Evolutionary conservation across 2,113 vertebrate genomes (phyloP).

Genomic region (Leiothrix lutea): DNA sequence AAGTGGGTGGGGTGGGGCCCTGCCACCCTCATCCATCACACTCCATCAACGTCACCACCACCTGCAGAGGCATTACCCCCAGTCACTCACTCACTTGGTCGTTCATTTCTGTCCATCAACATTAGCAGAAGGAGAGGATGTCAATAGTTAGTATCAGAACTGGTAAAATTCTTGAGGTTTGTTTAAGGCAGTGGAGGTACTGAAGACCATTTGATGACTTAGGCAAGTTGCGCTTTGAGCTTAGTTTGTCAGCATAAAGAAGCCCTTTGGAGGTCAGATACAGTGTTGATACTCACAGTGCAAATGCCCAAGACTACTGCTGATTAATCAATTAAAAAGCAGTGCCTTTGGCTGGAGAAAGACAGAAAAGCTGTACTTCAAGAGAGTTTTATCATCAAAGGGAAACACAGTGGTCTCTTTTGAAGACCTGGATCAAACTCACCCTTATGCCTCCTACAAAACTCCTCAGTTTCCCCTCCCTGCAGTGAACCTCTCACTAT

Average conservation of each 20-base stretch:
- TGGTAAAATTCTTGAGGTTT: background rate
- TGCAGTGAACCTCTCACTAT: background rate
- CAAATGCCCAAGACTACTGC: background rate
- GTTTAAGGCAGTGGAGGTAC: background rate
- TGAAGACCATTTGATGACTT: background rate
- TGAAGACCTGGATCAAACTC: background rate
- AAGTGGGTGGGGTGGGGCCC: conserved; percentile 78
- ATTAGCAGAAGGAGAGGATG: background rate
- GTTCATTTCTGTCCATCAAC: conserved; percentile 70
- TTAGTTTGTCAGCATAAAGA: background rate
- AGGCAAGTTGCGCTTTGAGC: background rate
- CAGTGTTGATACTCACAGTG: rapidly evolving
- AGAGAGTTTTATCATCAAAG: background rate
- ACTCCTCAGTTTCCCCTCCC: background rate
- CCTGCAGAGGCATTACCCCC: conserved; percentile 74
- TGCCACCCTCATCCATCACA: conserved; percentile 89
- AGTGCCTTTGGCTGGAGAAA: background rate
- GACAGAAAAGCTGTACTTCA: background rate
- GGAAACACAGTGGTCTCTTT: background rate
- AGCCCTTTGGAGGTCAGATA: background rate
- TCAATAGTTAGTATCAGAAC: background rate
- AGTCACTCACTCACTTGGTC: conserved; percentile 63
- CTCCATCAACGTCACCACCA: conserved; percentile 84
- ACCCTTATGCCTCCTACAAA: background rate
- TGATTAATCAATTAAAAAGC: background rate